Percentiles rank a stretch among this genome's conserved stretches.
Conservation (phyloP, 2,113 vertebrate species). For the Tretioscincus oriximinensis region DNA sequence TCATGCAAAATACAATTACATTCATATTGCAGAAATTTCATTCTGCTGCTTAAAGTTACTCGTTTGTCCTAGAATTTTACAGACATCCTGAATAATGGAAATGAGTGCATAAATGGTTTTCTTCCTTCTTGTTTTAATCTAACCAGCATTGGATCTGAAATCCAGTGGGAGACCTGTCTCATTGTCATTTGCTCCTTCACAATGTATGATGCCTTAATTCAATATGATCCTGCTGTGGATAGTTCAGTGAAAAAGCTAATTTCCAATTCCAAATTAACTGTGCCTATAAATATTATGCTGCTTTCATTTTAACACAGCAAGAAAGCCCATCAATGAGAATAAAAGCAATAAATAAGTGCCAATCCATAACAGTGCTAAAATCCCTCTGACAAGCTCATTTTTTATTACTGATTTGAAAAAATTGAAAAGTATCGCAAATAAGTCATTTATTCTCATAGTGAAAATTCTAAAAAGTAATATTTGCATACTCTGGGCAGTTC, state of each 20-base stretch:
- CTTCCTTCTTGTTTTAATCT: constrained; percentile 44
- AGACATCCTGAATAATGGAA: constrained; percentile 19
- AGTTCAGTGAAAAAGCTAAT: constrained; percentile 59
- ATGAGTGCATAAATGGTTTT: constrained; percentile 37
- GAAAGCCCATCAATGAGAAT: constrained; percentile 48
- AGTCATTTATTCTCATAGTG: constrained; percentile 19
- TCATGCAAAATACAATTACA: not conserved
- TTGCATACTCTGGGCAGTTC: constrained; percentile 9
- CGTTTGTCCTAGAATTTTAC: not conserved
- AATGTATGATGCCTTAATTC: constrained; percentile 43
- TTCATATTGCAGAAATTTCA: not conserved
- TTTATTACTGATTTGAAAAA: constrained; percentile 38
- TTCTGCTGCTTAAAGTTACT: not conserved
- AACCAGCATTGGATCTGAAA: constrained; percentile 24
- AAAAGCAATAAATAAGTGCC: constrained; percentile 45
- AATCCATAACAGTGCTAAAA: constrained; percentile 28
- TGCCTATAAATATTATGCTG: constrained; percentile 45
- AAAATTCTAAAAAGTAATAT: constrained; percentile 15
- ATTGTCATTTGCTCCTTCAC: constrained; percentile 50
- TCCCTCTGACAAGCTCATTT: constrained; percentile 26
- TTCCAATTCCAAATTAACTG: constrained; percentile 61
- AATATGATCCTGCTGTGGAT: constrained; percentile 47
- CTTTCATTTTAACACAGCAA: constrained; percentile 53
- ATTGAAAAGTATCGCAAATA: constrained; percentile 23
- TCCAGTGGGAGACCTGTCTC: constrained; percentile 28